Base-by-base conservation (phyloP, 2,888 invertebrate species). In the Pteria penguin region DNA sequence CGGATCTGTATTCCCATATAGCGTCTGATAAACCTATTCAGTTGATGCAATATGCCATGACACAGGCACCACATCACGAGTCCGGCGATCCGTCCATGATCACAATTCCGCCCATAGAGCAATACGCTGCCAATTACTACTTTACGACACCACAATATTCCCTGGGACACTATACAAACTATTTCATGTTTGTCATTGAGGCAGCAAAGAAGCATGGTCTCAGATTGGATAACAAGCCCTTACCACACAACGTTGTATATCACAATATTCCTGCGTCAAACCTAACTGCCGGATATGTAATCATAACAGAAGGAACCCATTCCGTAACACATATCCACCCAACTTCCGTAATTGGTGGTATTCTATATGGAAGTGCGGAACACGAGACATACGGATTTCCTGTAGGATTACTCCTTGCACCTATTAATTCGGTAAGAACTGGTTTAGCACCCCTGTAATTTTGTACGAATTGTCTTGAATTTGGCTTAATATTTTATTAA, bases 21-120 rank as follows among this genome's bases (percentile, higher is more conserved):
- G 14, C 55, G 18, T 65, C 85, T 18, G 72, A 71, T n/a, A 74
- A 80, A 27, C 69, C 82, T 11, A 81, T 87, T n/a, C 74, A 83
- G 61, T 76, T 87, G 26, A 81, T 83, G 27, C 79, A 86, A 58
- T 76, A 84, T 26, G 79, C 80, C 4, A 70, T 82, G 63, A 86
- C 86, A 31, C 82, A 84, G 70, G 22, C 8, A 18, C 14, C 18
- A 11, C 32, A 55, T 18, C n/a, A 3, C 11, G 84, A 84, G 33
- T 67, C 75, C 5, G 72, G 81, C 0, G 88, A 88, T 67, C 88
- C 88, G 0, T 80, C 86, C 31, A 79, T 88, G 82, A 82, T 82
- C 11, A 74, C 82, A 2, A 75, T 88, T 5, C 83, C 84, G 8
- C 85, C 87, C 0, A 72, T 83, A n/a, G 75, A 82, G 36, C 88